Conservation (phyloP, 1,140 invertebrate genomes). For the Sycophila sp. region DNA sequence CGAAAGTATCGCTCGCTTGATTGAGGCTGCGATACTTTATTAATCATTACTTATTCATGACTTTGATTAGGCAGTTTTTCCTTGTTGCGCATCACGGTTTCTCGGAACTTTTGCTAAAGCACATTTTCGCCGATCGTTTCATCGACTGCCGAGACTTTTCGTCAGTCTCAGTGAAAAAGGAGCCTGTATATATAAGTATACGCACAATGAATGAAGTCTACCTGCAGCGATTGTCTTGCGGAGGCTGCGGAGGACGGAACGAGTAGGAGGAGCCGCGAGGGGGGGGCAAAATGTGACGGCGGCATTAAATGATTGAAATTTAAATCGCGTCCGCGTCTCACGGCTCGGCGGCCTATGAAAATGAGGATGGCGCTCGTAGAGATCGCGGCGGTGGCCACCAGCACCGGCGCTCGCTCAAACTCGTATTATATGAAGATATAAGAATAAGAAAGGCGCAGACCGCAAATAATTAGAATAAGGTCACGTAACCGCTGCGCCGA, state of each 20-base stretch:
- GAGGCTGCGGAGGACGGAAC: too few species aligned
- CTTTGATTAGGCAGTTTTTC: constrained; percentile 16
- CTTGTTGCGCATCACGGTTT: background rate
- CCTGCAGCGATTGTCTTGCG: too few species aligned
- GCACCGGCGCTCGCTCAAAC: background rate
- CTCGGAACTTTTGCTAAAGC: background rate
- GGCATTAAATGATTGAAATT: background rate
- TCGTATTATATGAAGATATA: constrained; percentile 16
- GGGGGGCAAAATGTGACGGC: too few species aligned
- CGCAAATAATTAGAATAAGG: constrained; percentile 34
- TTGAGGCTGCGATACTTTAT: constrained; percentile 28
- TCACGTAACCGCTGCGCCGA: constrained; percentile 14
- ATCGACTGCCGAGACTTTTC: too few species aligned
- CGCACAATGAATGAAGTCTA: background rate
- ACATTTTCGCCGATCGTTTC: too few species aligned
- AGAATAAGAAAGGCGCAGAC: constrained; percentile 12
- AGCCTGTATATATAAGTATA: too few species aligned
- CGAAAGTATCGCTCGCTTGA: background rate
- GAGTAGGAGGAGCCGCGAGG: too few species aligned
- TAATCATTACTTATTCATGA: constrained; percentile 31
- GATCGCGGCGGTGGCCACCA: background rate
- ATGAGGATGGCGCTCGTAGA: background rate
- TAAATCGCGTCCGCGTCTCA: background rate
- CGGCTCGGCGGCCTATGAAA: background rate
- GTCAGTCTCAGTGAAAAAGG: too few species aligned